Base-by-base conservation (phyloP, 2,888 invertebrate species). In the Theristus sp. region DNA sequence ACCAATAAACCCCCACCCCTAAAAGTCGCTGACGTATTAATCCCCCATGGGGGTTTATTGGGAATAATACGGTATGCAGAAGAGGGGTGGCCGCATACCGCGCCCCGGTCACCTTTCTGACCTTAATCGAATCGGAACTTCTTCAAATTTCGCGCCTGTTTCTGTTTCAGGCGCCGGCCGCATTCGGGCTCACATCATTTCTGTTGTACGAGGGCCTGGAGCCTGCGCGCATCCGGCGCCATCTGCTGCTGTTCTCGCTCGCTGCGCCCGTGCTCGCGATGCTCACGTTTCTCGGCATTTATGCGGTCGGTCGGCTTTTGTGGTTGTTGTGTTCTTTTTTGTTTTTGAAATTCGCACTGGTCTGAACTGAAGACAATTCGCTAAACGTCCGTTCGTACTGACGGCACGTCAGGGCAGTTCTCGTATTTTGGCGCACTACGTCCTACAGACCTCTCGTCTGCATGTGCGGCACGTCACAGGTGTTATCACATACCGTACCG, bases 151-250 rank as follows among this genome's bases (percentile, higher is more conserved):
- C 6, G 10, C 20, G 20, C 6, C 20, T 38, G 22, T 58, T 61
- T 60, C n/a, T n/a, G n/a, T 72, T 75, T 53, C 69, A 84, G 83
- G 96, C 94, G 0, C 98, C 98, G 0, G 96, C 98, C 2, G 93
- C 98, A 0, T 98, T 98, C 79, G 98, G 96, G 0, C 80, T 62
- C 24, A 94, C 94, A 49, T 91, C 94, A n/a, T 96, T 94, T 75
- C 79, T 98, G 53, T 76, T 98, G 64, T 93, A 94, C 73, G 93
- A 91, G 71, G 91, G 91, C 6, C 81, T 96, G 30, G 94, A 96
- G 65, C 81, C 87, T 74, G 84, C 83, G 65, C 80, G 86, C 65
- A 93, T 96, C 70, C 80, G 88, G 30, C 85, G 83, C 70, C 94
- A 99, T 76, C 79, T 98, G 56, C 76, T 89, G 30, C 82, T 93